A percentile compares a stretch with the other conserved stretches of the same genome.
These are phyloP conservation scores for Lerema accius DNA, from an alignment of 1,140 invertebrate genomes.

Conservation along the genomic window DNA sequence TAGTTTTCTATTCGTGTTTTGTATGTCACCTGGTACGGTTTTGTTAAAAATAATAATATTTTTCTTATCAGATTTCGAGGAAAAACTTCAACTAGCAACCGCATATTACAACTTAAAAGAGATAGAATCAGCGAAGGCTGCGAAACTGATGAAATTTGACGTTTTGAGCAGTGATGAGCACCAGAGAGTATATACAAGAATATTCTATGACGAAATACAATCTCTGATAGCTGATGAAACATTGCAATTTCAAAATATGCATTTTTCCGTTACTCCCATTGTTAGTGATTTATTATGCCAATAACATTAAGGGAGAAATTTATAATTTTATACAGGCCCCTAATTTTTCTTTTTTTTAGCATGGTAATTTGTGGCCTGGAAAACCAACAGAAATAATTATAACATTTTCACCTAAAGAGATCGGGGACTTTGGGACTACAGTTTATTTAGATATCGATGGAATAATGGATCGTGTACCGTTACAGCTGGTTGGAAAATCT, in stretches of 20 bases:
- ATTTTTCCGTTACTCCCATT: conserved; percentile 67
- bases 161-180: conserved; percentile 70
- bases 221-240: conserved; percentile 64
- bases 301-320: too few species aligned
- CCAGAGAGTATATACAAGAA: conserved; percentile 68
- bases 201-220: conserved; percentile 73
- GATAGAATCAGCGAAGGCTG: conserved; percentile 59
- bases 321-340: too few species aligned
- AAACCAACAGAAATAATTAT: conserved; percentile 67
- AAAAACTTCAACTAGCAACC: conserved; percentile 70
- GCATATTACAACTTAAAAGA: conserved; percentile 68
- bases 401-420: conserved; percentile 66
- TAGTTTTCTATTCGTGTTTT: too few species aligned
- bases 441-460: conserved; percentile 73
- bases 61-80: conserved; percentile 69
- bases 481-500: conserved; percentile 63
- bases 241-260: conserved; percentile 59
- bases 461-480: conserved; percentile 52
- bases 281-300: conserved; percentile 51
- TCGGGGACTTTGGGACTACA: conserved; percentile 62
- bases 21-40: too few species aligned
- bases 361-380: conserved; percentile 70
- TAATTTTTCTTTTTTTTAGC: conserved; percentile 43
- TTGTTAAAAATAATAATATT: too few species aligned
- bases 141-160: conserved; percentile 66